These are phyloP conservation scores for Rhyacichthys aspro DNA, from an alignment of 2,797 vertebrate species.

Conservation along the genomic window DNA sequence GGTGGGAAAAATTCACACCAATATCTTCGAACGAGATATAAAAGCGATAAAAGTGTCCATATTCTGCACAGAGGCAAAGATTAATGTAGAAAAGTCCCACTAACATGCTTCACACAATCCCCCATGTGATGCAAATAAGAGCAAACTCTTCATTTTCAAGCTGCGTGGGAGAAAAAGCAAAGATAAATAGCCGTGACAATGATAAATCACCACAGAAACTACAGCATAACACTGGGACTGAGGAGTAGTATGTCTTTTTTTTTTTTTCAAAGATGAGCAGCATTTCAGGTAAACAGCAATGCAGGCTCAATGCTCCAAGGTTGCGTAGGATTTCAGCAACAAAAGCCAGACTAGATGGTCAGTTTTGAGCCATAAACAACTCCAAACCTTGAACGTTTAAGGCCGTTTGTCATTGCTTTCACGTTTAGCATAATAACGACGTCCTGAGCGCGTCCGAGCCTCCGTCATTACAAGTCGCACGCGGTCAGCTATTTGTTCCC, in stretches of 20 bases:
- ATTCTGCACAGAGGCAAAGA: no score
- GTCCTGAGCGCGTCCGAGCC: slow-evolving; percentile 7
- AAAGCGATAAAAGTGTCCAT: no score
- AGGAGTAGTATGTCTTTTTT: slow-evolving; percentile 27
- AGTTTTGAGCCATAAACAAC: not conserved
- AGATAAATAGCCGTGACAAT: slow-evolving; percentile 57
- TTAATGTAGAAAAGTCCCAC: no score
- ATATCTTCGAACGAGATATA: no score
- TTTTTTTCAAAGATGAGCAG: slow-evolving; percentile 26
- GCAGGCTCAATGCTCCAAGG: slow-evolving; percentile 23
- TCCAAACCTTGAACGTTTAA: no score
- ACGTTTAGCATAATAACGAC: no score
- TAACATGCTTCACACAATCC: slow-evolving; percentile 17
- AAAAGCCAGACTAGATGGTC: slow-evolving; percentile 2
- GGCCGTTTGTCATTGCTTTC: not conserved
- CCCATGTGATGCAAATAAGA: slow-evolving; percentile 40
- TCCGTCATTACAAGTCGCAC: slow-evolving; percentile 22
- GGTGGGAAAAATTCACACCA: no score
- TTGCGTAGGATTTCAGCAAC: slow-evolving; percentile 9
- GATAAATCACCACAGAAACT: slow-evolving; percentile 72
- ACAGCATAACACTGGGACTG: slow-evolving; percentile 61
- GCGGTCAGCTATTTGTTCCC: slow-evolving; percentile 27
- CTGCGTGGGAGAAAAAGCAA: slow-evolving; percentile 17
- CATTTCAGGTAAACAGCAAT: slow-evolving; percentile 22
- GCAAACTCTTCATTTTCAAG: slow-evolving; percentile 44